Conservation (phyloP, 2,797 vertebrate genomes). For the Spinus pinus region DNA sequence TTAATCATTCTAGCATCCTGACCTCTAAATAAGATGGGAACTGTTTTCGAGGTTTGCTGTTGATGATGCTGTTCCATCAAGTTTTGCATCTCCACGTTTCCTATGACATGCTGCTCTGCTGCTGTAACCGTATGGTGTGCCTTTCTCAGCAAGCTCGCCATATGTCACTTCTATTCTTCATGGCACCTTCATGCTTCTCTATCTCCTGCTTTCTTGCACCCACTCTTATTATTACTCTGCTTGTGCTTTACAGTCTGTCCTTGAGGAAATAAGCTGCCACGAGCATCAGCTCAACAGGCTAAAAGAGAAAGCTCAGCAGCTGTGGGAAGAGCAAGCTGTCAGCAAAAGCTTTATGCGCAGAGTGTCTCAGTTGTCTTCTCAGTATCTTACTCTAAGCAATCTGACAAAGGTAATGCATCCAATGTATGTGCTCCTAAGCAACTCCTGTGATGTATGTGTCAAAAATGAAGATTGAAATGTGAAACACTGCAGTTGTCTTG, state of each 20-base stretch:
- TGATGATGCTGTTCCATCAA: background rate
- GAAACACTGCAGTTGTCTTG: background rate
- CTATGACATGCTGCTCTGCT: background rate
- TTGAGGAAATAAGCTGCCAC: conserved; percentile 91
- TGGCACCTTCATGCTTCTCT: conserved; percentile 18
- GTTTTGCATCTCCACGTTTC: background rate
- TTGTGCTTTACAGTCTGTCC: conserved; percentile 92
- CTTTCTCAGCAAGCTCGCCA: conserved; percentile 18
- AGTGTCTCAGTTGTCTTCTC: conserved; percentile 95
- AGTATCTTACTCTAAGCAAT: conserved; percentile 95
- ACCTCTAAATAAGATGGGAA: background rate
- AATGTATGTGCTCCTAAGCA: conserved; percentile 15
- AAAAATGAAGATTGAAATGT: background rate
- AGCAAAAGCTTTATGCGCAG: conserved; percentile 96
- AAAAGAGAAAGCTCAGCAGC: conserved; percentile 92
- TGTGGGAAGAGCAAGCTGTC: conserved; percentile 94
- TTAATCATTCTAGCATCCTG: background rate
- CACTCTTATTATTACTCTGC: conserved; percentile 76
- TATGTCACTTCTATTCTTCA: background rate
- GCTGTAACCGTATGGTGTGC: background rate
- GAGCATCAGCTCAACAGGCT: conserved; percentile 91
- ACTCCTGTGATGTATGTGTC: background rate
- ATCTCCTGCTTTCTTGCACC: conserved; percentile 76
- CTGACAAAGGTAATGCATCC: conserved; percentile 89
- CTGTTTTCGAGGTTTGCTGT: background rate